These are phyloP conservation scores for Coregonus suidteri DNA, from an alignment of 2,797 vertebrate genomes.

Conservation along the genomic window DNA sequence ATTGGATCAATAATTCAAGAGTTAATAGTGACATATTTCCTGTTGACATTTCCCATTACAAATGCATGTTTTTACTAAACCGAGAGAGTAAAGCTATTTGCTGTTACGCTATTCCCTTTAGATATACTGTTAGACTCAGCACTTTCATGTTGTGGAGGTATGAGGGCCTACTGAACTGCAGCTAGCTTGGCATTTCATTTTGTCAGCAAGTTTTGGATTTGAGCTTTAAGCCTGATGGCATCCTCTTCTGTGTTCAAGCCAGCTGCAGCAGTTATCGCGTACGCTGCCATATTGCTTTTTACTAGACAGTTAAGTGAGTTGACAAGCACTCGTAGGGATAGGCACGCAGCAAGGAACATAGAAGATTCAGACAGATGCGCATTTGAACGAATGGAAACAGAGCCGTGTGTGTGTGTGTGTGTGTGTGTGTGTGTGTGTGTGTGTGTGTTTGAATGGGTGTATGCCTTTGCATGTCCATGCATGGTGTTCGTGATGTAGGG, in stretches of 20 bases:
- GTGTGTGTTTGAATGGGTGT: neutral
- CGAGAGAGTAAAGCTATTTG: slow-evolving; percentile 1
- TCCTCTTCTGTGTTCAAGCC: slow-evolving; percentile 9
- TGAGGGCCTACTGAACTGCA: neutral
- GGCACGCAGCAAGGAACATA: neutral
- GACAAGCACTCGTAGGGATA: slow-evolving; percentile 10
- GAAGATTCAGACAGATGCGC: neutral
- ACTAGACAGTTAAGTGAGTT: slow-evolving; percentile 31
- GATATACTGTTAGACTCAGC: neutral
- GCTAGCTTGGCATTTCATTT: neutral
- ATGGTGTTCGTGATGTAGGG: neutral
- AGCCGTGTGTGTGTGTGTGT: no score
- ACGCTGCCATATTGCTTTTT: slow-evolving; percentile 39
- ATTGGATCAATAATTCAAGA: neutral
- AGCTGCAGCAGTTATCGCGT: slow-evolving; percentile 30
- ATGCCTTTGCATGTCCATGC: neutral
- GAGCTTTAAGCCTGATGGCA: neutral
- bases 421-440: no score
- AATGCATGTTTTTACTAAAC: slow-evolving; percentile 2
- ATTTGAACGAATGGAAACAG: neutral
- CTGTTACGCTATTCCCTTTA: slow-evolving; percentile 9
- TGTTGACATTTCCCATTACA: neutral
- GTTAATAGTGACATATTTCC: neutral
- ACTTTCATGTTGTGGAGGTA: neutral
- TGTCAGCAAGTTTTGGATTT: slow-evolving; percentile 24